A percentile compares a stretch with the other conserved stretches of the same genome.
Conservation (phyloP, 2,113 vertebrate species). For the Leiothrix lutea region DNA sequence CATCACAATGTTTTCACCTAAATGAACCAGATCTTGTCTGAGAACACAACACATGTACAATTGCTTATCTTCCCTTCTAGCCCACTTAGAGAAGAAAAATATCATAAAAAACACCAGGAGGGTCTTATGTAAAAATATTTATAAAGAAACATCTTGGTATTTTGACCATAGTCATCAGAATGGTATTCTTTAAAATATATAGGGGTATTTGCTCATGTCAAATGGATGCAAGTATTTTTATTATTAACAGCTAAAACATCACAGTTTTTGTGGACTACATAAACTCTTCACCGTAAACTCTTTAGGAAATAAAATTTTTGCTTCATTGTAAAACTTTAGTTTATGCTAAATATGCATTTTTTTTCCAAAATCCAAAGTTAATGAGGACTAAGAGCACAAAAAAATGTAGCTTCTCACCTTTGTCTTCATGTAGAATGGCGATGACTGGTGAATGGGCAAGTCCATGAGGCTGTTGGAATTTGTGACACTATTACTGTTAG, state of each 20-base stretch:
- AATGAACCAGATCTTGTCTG: background rate
- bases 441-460: constrained; percentile 82
- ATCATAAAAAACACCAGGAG: fast-evolving
- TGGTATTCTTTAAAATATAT: background rate
- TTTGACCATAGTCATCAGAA: background rate
- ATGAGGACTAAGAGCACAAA: background rate
- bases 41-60: background rate
- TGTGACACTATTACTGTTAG: constrained; percentile 84
- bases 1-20: background rate
- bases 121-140: background rate
- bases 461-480: constrained; percentile 85
- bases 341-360: background rate
- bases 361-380: background rate
- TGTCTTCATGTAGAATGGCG: constrained; percentile 83
- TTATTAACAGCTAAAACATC: background rate
- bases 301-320: background rate
- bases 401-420: constrained; percentile 81
- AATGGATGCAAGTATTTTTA: background rate
- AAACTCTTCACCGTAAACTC: background rate
- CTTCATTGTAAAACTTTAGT: background rate
- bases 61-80: background rate
- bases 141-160: background rate
- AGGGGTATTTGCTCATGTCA: background rate
- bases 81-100: background rate
- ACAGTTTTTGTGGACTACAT: background rate